Evolutionary conservation across 2,113 vertebrate genomes (phyloP), one percentile per base, ranked within the genome.

Genomic region (Nyctereutes procyonoides): DNA sequence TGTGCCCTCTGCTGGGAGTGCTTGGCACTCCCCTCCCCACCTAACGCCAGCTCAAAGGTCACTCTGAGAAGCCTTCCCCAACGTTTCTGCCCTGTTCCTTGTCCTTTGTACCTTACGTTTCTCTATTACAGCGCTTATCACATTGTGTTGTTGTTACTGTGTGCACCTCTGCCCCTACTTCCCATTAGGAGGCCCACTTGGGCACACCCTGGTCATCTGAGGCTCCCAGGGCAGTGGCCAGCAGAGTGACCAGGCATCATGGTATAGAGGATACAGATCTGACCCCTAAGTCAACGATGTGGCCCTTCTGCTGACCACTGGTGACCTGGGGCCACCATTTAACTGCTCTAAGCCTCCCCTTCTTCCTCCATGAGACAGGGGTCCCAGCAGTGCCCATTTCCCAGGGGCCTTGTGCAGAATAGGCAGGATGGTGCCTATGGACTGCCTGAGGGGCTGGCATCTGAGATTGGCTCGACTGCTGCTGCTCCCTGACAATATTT

Each of bases 321-420:
- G 3, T 67, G 94, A n/a, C 26, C 51, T 14, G 30, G 43, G 32
- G 10, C 4, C 32, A 12, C 30, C 1, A 15, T 63, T 8, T 13
- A 35, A 13, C 22, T 0, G 19, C 32, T 14, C 3, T 0, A 1
- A 81, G 11, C 8, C n/a, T 82, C 26, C 48, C 32, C 32, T 35
- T 62, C 56, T 16, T 26, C 19, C 35, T 80, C 73, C 28, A 16
- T 1, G 0, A 20, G 5, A 28, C 24, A n/a, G 4, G 30, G 22
- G 19, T 24, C n/a, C 26, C 16, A 9, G 4, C 1, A 0, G 4
- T 8, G 3, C 26, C 56, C 19, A 0, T 15, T n/a, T 38, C 53
- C 12, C 28, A 2, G 38, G 32, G 60, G 43, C 63, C 80, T 58
- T 16, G 22, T 3, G 58, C 55, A 62, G 51, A 28, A 1, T 24